Conservation (phyloP, 2,888 invertebrate genomes). For the Hipparchia sbordonii region DNA sequence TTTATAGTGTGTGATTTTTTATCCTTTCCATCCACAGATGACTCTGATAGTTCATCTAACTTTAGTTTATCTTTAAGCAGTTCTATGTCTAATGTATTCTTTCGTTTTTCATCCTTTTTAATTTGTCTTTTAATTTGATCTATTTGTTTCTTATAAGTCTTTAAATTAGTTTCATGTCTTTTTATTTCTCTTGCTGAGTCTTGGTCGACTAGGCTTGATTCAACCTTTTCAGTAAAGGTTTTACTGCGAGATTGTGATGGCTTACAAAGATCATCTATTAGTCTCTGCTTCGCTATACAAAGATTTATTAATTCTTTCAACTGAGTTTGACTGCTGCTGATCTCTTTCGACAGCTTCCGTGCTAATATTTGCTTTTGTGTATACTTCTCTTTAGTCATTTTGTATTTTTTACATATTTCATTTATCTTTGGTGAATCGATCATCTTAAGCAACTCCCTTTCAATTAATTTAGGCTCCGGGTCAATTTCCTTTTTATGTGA, state of each 20-base stretch:
- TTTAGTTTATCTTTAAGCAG: constrained; percentile 80
- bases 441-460: constrained; percentile 79
- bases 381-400: constrained; percentile 79
- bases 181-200: constrained; percentile 85
- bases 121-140: constrained; percentile 89
- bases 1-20: constrained; percentile 83
- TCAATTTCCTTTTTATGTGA: constrained; percentile 80
- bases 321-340: constrained; percentile 86
- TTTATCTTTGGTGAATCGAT: constrained; percentile 77
- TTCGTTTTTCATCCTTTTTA: constrained; percentile 88
- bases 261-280: constrained; percentile 86
- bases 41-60: constrained; percentile 77
- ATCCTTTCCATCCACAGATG: constrained; percentile 81
- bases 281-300: constrained; percentile 85
- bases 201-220: constrained; percentile 79
- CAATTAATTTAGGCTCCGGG: constrained; percentile 80
- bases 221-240: constrained; percentile 83
- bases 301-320: constrained; percentile 88
- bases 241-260: constrained; percentile 65
- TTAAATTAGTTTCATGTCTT: constrained; percentile 88
- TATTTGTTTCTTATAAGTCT: constrained; percentile 89
- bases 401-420: constrained; percentile 79
- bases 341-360: constrained; percentile 80
- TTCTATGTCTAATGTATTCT: constrained; percentile 86
- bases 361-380: constrained; percentile 76